Evolutionary conservation across 2,888 invertebrate genomes (phyloP).

Genomic region (Noctua fimbriata): DNA sequence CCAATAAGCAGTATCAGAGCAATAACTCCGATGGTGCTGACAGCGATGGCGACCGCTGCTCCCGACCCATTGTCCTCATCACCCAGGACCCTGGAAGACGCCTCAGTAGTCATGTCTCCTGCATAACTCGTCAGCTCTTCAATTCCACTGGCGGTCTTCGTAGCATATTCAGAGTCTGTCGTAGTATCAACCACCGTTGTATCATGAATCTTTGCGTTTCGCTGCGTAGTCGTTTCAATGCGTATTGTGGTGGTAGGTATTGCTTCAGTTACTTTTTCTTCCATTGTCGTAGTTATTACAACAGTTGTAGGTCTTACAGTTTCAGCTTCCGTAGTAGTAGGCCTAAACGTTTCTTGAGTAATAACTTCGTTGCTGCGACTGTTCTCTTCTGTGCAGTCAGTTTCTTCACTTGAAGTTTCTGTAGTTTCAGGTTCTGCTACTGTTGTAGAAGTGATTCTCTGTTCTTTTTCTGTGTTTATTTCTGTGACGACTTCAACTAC

Average conservation of each 20-base stretch:
- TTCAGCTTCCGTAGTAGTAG: slow-evolving; percentile 59
- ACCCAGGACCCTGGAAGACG: slow-evolving; percentile 75
- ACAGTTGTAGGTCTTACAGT: slow-evolving; percentile 45
- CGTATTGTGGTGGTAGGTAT: slow-evolving; percentile 34
- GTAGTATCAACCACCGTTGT: slow-evolving; percentile 73
- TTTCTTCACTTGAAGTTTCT: slow-evolving; percentile 61
- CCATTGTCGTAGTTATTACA: slow-evolving; percentile 30
- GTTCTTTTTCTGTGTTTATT: slow-evolving; percentile 80
- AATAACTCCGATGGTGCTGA: slow-evolving; percentile 95
- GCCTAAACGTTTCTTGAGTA: slow-evolving; percentile 60
- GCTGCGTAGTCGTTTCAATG: slow-evolving; percentile 67
- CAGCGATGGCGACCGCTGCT: slow-evolving; percentile 95
- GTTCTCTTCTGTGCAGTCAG: slow-evolving; percentile 77
- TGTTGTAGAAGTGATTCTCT: slow-evolving; percentile 69
- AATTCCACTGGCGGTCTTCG: slow-evolving; percentile 75
- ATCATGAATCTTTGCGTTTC: slow-evolving; percentile 71
- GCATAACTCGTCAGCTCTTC: slow-evolving; percentile 79
- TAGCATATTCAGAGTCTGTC: slow-evolving; percentile 71
- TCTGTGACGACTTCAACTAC: slow-evolving; percentile 79
- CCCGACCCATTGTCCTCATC: slow-evolving; percentile 90
- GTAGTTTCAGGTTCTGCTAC: slow-evolving; percentile 64
- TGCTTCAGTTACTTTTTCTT: slow-evolving; percentile 37
- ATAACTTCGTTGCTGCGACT: slow-evolving; percentile 84
- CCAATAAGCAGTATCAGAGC: slow-evolving; percentile 94
- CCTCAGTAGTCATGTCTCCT: slow-evolving; percentile 82